Base-by-base conservation (phyloP, 2,888 invertebrate species). In the Xanthia icteritia region DNA sequence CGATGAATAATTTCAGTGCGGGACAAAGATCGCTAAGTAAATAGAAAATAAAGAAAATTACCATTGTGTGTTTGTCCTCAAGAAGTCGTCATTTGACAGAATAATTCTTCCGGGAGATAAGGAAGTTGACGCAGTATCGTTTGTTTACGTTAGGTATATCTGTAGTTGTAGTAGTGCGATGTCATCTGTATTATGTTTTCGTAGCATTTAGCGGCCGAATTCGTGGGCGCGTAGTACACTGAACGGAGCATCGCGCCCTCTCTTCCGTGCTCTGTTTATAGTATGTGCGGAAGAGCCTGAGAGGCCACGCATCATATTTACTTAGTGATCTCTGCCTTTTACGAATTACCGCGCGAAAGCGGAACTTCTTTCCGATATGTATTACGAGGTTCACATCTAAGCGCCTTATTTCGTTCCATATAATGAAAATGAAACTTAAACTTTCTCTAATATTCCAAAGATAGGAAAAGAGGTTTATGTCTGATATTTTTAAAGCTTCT, bases 191-290 rank as follows among this genome's bases (percentile, higher is more conserved):
- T 88, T 85, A 81, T 89, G 82, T 83, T 85, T 85, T 80, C 81
- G 80, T 61, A 87, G 81, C 85, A 84, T 86, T 86, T 87, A 84
- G 84, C 82, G 76, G 82, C 85, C 89, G 86, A 89, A 89, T 88
- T 87, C 84, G 89, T 91, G 89, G 88, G 89, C 89, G 89, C 86
- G 82, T 88, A 88, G 86, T 90, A 88, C 84, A 86, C 82, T 75
- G 87, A 79, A 68, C 80, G 73, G 76, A 87, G 87, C 89, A 89
- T 91, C 92, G 89, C 90, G 90, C 90, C 86, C 85, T 85, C 75
- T 85, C 93, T 96, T 96, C 96, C 96, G 95, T 92, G 90, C 87
- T 92, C 95, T 93, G 93, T 94, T 94, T 96, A 95, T 95, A 95
- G 95, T 92, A 91, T 84, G 92, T 88, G 88, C 96, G 96, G 96